These are phyloP conservation scores for Aspidiotus rigidus DNA, from an alignment of 2,888 invertebrate species.

Conservation along the genomic window DNA sequence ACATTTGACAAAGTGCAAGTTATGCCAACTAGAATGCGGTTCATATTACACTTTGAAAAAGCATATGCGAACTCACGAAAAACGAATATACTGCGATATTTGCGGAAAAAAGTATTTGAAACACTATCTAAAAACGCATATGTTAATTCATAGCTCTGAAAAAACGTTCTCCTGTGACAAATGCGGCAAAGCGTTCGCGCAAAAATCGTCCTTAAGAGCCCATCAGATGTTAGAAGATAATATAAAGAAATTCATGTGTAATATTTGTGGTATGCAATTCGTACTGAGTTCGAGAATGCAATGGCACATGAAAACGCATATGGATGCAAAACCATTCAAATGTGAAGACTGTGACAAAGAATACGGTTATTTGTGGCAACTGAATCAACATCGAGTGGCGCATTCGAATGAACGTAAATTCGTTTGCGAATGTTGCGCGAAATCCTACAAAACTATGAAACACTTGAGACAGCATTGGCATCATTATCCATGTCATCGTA, in stretches of 20 bases:
- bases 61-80: neutral
- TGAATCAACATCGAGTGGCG: slow-evolving; percentile 4
- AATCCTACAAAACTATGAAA: slow-evolving; percentile 9
- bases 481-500: neutral
- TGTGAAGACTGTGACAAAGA: slow-evolving; percentile 15
- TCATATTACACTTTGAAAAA: neutral
- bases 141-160: neutral
- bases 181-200: slow-evolving; percentile 13
- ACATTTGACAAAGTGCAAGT: neutral
- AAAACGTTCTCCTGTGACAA: slow-evolving; percentile 6
- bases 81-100: neutral
- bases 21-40: neutral
- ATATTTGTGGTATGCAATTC: slow-evolving; percentile 11
- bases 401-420: slow-evolving; percentile 9
- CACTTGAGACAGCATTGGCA: slow-evolving; percentile 6
- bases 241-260: slow-evolving; percentile 12
- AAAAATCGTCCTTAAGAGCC: neutral
- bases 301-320: slow-evolving; percentile 1
- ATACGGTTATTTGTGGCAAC: slow-evolving; percentile 7
- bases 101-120: neutral
- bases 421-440: slow-evolving; percentile 14
- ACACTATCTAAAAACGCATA: neutral
- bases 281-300: neutral
- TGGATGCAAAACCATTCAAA: neutral
- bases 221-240: slow-evolving; percentile 5